Evolutionary conservation across 2,113 vertebrate species (phyloP).

Genomic region (Onychorhynchus coronatus): DNA sequence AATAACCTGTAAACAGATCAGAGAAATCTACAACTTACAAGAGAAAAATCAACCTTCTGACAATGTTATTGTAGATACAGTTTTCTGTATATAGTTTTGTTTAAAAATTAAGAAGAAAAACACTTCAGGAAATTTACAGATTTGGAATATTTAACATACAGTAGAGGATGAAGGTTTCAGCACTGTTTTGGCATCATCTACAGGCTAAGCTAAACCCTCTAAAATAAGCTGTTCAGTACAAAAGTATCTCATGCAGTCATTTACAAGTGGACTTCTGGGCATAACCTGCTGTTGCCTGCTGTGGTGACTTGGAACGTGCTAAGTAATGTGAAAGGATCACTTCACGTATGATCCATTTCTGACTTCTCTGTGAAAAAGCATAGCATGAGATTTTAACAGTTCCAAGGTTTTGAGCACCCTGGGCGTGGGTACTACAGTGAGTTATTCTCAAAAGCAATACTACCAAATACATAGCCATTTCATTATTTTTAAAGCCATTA

Average conservation of each 20-base stretch:
- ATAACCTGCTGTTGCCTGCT: not conserved
- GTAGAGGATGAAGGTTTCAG: not conserved
- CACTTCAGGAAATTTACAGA: fast-evolving
- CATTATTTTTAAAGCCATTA: not conserved
- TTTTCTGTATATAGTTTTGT: not conserved
- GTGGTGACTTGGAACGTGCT: not conserved
- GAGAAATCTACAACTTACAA: not conserved
- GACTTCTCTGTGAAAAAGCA: not conserved
- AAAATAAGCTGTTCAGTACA: not conserved
- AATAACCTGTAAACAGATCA: not conserved
- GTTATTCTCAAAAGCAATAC: not conserved
- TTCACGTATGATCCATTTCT: not conserved
- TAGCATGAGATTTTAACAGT: not conserved
- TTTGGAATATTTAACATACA: not conserved
- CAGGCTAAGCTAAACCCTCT: not conserved
- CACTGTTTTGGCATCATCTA: not conserved
- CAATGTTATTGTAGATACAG: not conserved
- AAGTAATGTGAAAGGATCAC: not conserved
- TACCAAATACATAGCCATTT: not conserved
- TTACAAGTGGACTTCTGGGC: not conserved
- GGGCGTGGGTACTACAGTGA: not conserved
- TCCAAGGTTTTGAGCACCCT: not conserved
- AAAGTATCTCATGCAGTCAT: not conserved
- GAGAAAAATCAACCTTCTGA: not conserved
- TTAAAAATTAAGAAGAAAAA: not conserved